A percentile compares a stretch with the other conserved stretches of the same genome.
phyloP scores from a whole-genome alignment of 2,888 invertebrate species.

The Acheta domesticus region DNA sequence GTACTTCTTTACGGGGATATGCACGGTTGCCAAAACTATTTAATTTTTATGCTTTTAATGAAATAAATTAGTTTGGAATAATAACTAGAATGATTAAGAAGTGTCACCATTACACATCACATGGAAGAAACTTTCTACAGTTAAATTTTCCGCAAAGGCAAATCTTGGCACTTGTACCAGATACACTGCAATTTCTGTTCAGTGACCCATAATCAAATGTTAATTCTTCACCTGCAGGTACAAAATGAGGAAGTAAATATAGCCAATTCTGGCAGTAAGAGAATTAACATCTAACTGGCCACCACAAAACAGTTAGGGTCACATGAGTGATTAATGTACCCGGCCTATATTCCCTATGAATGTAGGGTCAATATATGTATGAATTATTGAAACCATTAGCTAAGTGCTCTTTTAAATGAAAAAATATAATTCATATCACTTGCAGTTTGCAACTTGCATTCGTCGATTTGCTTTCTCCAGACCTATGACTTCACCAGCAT shows the following conservation, averaged over 20 bases:
- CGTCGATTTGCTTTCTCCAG: constrained; percentile 63
- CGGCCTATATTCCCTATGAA: constrained; percentile 80
- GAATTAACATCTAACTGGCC: constrained; percentile 69
- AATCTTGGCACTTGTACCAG: constrained; percentile 28
- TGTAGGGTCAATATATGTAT: constrained; percentile 77
- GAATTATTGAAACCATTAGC: constrained; percentile 45
- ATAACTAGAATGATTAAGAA: too few species aligned
- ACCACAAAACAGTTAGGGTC: constrained; percentile 73
- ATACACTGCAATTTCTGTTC: constrained; percentile 36
- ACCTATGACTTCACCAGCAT: constrained; percentile 82
- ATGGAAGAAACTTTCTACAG: constrained; percentile 58
- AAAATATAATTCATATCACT: constrained; percentile 75
- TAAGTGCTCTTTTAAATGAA: constrained; percentile 69
- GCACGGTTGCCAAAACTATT: too few species aligned
- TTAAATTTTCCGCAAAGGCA: constrained; percentile 58
- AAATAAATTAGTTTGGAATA: too few species aligned
- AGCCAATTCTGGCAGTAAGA: constrained; percentile 71
- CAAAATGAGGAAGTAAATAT: constrained; percentile 61
- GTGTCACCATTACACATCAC: constrained; percentile 40
- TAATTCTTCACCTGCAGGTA: constrained; percentile 64
- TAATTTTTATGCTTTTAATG: too few species aligned
- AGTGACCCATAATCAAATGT: constrained; percentile 71
- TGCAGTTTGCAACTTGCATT: constrained; percentile 37
- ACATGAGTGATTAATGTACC: constrained; percentile 90
- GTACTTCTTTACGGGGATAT: too few species aligned